A percentile compares a stretch with the other conserved stretches of the same genome.
These are phyloP conservation scores for Antheraea assamensis DNA, from an alignment of 2,888 invertebrate genomes.

Conservation along the genomic window DNA sequence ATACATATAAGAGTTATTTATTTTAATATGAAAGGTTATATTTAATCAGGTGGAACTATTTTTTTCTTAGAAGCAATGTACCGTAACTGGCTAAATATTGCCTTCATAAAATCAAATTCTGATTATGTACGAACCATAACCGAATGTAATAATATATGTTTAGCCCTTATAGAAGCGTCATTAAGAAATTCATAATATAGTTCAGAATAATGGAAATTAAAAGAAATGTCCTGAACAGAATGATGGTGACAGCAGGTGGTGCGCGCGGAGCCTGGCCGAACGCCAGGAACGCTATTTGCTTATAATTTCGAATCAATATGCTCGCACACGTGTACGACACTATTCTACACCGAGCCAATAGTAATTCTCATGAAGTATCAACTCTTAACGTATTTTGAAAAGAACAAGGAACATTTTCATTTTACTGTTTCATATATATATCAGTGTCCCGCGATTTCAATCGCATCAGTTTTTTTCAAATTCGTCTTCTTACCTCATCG, in stretches of 20 bases:
- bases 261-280: conserved; percentile 64
- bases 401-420: not conserved
- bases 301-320: conserved; percentile 80
- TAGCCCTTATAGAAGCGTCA: too few species aligned
- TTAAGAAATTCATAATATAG: not conserved
- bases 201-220: not conserved
- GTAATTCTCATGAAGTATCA: conserved; percentile 17
- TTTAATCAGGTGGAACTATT: too few species aligned
- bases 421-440: not conserved
- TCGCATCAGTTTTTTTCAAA: too few species aligned
- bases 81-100: too few species aligned
- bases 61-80: too few species aligned
- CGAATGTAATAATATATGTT: too few species aligned
- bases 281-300: conserved; percentile 75
- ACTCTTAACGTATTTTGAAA: not conserved
- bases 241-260: conserved; percentile 52
- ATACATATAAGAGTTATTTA: too few species aligned
- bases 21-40: too few species aligned
- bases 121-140: too few species aligned
- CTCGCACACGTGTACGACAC: conserved; percentile 66
- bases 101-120: too few species aligned
- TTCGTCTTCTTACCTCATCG: too few species aligned
- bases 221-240: not conserved
- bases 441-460: too few species aligned
- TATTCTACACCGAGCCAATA: conserved; percentile 25